Evolutionary conservation across 2,888 invertebrate species (phyloP), one percentile per base, ranked within the genome.

Genomic region (Andrena flavipes): DNA sequence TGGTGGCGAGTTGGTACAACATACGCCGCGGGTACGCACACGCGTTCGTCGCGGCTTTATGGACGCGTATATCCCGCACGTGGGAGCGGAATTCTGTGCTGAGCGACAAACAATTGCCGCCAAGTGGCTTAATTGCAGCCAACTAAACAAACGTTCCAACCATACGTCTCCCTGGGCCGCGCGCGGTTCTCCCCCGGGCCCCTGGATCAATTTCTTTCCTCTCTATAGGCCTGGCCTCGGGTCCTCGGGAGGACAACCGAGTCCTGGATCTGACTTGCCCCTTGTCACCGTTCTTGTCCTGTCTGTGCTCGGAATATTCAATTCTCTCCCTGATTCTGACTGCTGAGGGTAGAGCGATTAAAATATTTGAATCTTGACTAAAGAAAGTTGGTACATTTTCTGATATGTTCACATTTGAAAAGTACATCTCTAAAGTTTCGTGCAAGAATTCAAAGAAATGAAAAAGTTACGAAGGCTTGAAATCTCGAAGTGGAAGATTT

Each of bases 121-220:
- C 94, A 94, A 94, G 94, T 94, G 94, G 94, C 94, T 94, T 94
- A 94, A 94, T 94, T 94, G 93, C 93, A 91, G 92, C 92, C 92
- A 93, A 93, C 94, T 93, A 94, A 94, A 94, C 94, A 94, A 93
- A 94, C 91, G 92, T 91, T 91, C 90, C 89, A 90, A 86, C 87
- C 89, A 89, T 88, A 89, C 16, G 16, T 85, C 90, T 89, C 85
- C 79, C 86, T 85, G 84, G 42, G 60, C 62, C 79, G 77, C 65
- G 71, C 23, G 42, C 30, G 54, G 64, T 73, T 70, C 62, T 72
- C 54, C 48, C 59, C 10, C 20, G 56, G 54, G 70, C 29, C 60
- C 26, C 33, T 2, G 23, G 64, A 62, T 48, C 78, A 63, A 80
- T 82, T 85, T 79, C 80, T 80, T 75, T 70, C 13, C 20, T 13